These are phyloP conservation scores for Meteorus cinctellus DNA, from an alignment of 2,888 invertebrate species.

Conservation along the genomic window DNA sequence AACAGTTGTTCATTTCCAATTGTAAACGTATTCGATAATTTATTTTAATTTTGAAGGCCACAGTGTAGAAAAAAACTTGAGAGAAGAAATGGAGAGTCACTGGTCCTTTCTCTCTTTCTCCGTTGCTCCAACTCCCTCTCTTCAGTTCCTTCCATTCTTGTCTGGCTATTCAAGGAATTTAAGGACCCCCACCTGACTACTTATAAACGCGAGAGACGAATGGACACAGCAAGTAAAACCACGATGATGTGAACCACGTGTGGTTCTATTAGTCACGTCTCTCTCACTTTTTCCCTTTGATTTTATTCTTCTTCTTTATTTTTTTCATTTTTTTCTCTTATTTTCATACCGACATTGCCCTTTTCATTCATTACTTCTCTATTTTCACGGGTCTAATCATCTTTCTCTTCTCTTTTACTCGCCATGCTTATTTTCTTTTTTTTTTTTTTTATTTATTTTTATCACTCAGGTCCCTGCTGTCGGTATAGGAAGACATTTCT, in stretches of 20 bases:
- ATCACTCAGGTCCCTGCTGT: not conserved
- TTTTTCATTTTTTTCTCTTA: conserved; percentile 13
- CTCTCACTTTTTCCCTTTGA: conserved; percentile 8
- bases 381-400: conserved; percentile 19
- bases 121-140: conserved; percentile 29
- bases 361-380: conserved; percentile 19
- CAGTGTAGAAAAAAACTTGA: conserved; percentile 25
- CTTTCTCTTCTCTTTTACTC: not conserved
- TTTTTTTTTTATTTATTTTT: conserved; percentile 3
- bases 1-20: too few relatives aligned
- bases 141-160: conserved; percentile 52
- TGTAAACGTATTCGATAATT: too few relatives aligned
- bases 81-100: conserved; percentile 50
- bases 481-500: conserved; percentile 39
- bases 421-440: not conserved
- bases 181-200: conserved; percentile 51
- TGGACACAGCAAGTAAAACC: conserved; percentile 18
- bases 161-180: conserved; percentile 59
- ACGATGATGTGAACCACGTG: conserved; percentile 35
- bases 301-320: conserved; percentile 23
- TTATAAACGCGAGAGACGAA: conserved; percentile 41
- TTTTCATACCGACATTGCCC: conserved; percentile 16
- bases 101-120: conserved; percentile 46
- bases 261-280: conserved; percentile 40
- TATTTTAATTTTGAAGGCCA: not conserved